Evolutionary conservation across 2,797 vertebrate species (phyloP).

Genomic region (Bovichtus variegatus): DNA sequence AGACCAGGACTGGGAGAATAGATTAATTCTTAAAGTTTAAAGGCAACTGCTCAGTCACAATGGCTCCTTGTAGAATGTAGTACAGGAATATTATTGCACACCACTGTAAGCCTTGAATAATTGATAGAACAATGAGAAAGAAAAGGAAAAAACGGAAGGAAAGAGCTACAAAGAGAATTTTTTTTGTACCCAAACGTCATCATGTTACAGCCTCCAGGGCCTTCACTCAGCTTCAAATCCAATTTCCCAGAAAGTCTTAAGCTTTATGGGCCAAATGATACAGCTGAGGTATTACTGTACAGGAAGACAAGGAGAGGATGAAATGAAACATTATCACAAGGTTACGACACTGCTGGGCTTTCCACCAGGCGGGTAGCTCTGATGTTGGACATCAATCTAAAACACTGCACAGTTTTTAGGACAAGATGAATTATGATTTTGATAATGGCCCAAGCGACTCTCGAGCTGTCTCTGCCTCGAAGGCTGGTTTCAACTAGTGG

Average conservation of each 20-base stretch:
- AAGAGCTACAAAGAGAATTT: slow-evolving; percentile 41
- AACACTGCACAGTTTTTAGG: slow-evolving; percentile 52
- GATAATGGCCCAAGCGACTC: slow-evolving; percentile 66
- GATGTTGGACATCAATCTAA: slow-evolving; percentile 64
- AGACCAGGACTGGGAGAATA: slow-evolving; percentile 35
- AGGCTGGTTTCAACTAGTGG: slow-evolving; percentile 40
- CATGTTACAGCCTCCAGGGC: slow-evolving; percentile 63
- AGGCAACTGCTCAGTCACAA: slow-evolving; percentile 38
- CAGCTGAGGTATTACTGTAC: slow-evolving; percentile 72
- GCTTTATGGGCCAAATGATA: slow-evolving; percentile 80
- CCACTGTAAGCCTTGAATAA: slow-evolving; percentile 65
- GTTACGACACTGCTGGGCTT: slow-evolving; percentile 66
- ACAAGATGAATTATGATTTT: slow-evolving; percentile 74
- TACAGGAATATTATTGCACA: slow-evolving; percentile 48
- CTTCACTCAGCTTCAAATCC: slow-evolving; percentile 77
- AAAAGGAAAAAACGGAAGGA: slow-evolving; percentile 3
- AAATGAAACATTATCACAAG: slow-evolving; percentile 79
- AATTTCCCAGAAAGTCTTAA: slow-evolving; percentile 82
- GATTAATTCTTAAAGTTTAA: slow-evolving; percentile 66
- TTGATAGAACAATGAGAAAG: slow-evolving; percentile 51
- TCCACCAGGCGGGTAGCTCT: slow-evolving; percentile 49
- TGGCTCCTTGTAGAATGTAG: slow-evolving; percentile 33
- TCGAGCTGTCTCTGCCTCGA: slow-evolving; percentile 46
- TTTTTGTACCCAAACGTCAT: slow-evolving; percentile 48
- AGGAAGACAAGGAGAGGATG: slow-evolving; percentile 68